These are phyloP conservation scores for Ctenochaetus hawaiiensis DNA, from an alignment of 2,797 vertebrate genomes.

Conservation along the genomic window DNA sequence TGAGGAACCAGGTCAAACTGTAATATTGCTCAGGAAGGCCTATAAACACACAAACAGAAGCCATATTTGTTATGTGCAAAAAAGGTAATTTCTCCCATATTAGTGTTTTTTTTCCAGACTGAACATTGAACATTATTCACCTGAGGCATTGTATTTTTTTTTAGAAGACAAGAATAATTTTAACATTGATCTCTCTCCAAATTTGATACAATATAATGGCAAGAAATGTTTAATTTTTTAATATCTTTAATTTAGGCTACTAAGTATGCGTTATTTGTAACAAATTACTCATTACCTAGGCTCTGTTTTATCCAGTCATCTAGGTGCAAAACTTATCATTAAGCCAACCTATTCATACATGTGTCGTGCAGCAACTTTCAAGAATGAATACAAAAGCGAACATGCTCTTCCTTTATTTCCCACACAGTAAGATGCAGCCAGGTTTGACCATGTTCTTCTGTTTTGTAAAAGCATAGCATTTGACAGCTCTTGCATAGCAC, in stretches of 20 bases:
- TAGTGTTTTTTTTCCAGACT: too few relatives aligned
- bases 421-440: neutral
- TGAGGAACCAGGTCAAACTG: conserved; percentile 99
- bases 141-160: too few relatives aligned
- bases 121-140: too few relatives aligned
- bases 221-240: too few relatives aligned
- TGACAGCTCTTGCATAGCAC: conserved; percentile 20
- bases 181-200: neutral
- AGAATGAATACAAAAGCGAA: neutral
- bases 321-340: neutral
- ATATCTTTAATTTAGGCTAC: neutral
- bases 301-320: neutral
- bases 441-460: conserved; percentile 11
- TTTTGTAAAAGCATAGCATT: conserved; percentile 10
- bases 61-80: too few relatives aligned
- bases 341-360: neutral
- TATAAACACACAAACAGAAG: conserved; percentile 63
- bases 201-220: neutral
- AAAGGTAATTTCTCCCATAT: too few relatives aligned
- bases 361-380: conserved; percentile 3
- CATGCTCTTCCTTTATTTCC: neutral
- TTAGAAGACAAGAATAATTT: too few relatives aligned
- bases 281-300: too few relatives aligned
- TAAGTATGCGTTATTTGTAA: too few relatives aligned
- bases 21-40: conserved; percentile 99